Evolutionary conservation across 1,140 invertebrate genomes (phyloP), one percentile per base, ranked within the genome.

Genomic region (Hesperophylax magnus): DNA sequence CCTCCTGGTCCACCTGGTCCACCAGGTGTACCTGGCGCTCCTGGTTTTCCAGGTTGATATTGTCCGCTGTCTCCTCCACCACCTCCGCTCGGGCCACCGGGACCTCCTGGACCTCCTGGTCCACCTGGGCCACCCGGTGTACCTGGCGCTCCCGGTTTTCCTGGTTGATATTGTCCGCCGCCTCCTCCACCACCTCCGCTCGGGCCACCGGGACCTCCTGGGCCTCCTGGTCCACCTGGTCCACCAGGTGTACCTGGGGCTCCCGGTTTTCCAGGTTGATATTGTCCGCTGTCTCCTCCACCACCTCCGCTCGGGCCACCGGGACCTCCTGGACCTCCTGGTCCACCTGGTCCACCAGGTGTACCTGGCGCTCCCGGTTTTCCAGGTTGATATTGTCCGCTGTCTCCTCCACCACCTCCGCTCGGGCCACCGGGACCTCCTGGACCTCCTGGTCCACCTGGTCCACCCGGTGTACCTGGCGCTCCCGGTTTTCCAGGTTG

Each of bases 81-180:
- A n/a, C n/a, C n/a, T n/a, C n/a, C n/a, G n/a, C n/a, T n/a, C n/a
- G n/a, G n/a, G n/a, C n/a, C n/a, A n/a, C n/a, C n/a, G n/a, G n/a
- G n/a, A n/a, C n/a, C n/a, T n/a, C n/a, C n/a, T n/a, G n/a, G n/a
- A n/a, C n/a, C n/a, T n/a, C 71, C 61, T 69, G 77, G 77, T 71
- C 11, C 31, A 2, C 74, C 74, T 0, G 78, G 74, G 17, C 61
- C 6, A 47, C 81, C 81, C 11, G 81, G 78, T 3, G 61, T 22
- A 72, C 67, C 80, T 69, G 77, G 81, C 56, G 24, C 22, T 34
- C 81, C 81, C 27, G 80, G 80, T 72, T 61, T 54, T 60, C 78
- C 80, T 67, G 80, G 80, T 56, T 67, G 47, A 17, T 76, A 76
- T 78, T 63, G 31, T 52, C 77, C 47, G 5, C 67, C 67, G n/a